Evolutionary conservation across 2,888 invertebrate species (phyloP), one percentile per base, ranked within the genome.

Genomic region (Globia sparganii): DNA sequence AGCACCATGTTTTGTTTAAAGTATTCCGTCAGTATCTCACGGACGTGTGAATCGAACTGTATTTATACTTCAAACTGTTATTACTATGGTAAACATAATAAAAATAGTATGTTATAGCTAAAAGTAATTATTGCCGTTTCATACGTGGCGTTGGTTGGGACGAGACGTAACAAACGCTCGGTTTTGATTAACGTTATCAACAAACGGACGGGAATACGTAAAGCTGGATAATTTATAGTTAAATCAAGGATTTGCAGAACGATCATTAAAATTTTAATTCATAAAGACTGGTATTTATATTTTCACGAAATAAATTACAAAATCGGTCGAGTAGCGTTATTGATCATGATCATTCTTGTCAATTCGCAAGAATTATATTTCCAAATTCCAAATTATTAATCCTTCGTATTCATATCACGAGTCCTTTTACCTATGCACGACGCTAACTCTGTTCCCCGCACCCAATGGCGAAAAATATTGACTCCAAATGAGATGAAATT

Each of bases 151-250:
- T 37, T 37, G 64, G 53, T 66, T 66, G 46, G 34, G 64, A 56
- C 64, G 72, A 72, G 77, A 75, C 67, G 87, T 84, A 84, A 72
- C 81, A 71, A 85, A 74, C 34, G 73, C 56, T 70, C 61, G 34
- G 72, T 68, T 73, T 73, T 75, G 80, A 78, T 83, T 66, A 78
- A 77, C 78, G 77, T 76, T 76, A 81, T 80, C 81, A 83, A 88
- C 81, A 84, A 85, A 76, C 80, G 43, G 56, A 78, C 79, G 68
- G 67, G 77, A 85, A 83, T 78, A 76, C 80, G 84, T 84, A 84
- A 85, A 81, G 79, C 81, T 81, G 70, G 78, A 75, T 87, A 83
- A 86, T 90, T 86, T 85, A 88, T 82, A 68, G 81, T 75, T 68
- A 67, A 65, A 80, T 83, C 75, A 80, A 71, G 80, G 74, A 75